Evolutionary conservation across 2,797 vertebrate species (phyloP).

Genomic region (Pipistrellus nathusii): DNA sequence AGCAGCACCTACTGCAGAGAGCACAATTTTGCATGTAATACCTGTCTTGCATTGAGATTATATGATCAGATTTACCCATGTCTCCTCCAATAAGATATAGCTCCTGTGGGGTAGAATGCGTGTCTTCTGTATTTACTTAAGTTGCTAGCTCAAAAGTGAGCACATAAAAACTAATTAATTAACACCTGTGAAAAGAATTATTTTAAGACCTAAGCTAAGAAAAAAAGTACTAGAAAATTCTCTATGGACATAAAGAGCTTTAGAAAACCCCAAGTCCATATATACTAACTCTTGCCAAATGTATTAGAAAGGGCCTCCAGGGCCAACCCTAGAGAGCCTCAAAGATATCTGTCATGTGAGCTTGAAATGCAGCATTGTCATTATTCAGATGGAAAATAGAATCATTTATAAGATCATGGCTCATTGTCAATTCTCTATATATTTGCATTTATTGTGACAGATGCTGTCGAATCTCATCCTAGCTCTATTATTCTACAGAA

Average conservation of each 20-base stretch:
- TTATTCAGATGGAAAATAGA: slow-evolving; percentile 82
- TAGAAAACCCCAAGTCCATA: slow-evolving; percentile 53
- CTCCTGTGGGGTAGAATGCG: not conserved
- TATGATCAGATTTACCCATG: not conserved
- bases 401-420: slow-evolving; percentile 82
- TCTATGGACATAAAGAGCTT: slow-evolving; percentile 55
- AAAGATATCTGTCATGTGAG: slow-evolving; percentile 72
- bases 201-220: slow-evolving; percentile 36
- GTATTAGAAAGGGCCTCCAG: slow-evolving; percentile 31
- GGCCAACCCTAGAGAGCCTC: slow-evolving; percentile 40
- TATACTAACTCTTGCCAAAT: slow-evolving; percentile 44
- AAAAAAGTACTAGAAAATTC: slow-evolving; percentile 41
- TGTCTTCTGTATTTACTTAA: slow-evolving; percentile 36
- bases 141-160: not conserved
- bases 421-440: slow-evolving; percentile 83
- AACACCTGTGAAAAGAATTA: slow-evolving; percentile 1
- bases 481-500: slow-evolving; percentile 81
- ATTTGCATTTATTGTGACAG: slow-evolving; percentile 86
- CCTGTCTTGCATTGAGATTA: not conserved
- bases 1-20: not conserved
- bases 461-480: slow-evolving; percentile 81
- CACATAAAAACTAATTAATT: slow-evolving; percentile 61
- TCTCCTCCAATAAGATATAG: not conserved
- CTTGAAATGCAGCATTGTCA: slow-evolving; percentile 77
- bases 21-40: not conserved